These are phyloP conservation scores for Poliocrania exsul DNA, from an alignment of 2,797 vertebrate genomes.

Conservation along the genomic window DNA sequence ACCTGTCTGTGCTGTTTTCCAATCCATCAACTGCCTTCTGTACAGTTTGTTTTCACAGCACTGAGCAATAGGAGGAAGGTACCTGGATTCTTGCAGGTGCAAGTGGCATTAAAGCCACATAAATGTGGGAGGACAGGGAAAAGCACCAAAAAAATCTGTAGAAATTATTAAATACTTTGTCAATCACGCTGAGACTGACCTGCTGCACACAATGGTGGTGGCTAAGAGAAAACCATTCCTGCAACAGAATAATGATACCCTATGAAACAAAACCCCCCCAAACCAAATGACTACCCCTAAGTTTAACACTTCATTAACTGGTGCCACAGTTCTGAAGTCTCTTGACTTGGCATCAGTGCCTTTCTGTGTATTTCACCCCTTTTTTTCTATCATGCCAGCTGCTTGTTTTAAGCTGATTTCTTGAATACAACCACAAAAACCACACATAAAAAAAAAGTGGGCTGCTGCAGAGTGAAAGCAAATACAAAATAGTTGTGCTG, in stretches of 20 bases:
- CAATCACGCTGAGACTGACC: background rate
- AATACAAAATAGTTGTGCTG: background rate
- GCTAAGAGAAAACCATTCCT: background rate
- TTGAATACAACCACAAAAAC: background rate
- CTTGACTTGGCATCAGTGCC: background rate
- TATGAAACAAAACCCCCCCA: background rate
- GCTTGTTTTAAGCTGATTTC: background rate
- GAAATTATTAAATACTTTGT: background rate
- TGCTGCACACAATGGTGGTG: background rate
- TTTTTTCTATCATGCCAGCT: background rate
- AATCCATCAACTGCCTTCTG: background rate
- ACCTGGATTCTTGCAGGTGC: background rate
- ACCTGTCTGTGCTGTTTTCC: background rate
- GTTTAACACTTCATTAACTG: background rate
- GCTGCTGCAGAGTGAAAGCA: background rate
- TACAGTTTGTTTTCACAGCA: background rate
- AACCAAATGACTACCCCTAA: background rate
- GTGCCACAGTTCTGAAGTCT: background rate
- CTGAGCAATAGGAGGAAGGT: background rate
- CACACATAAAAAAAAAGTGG: no score
- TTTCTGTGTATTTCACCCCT: background rate
- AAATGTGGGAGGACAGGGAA: rapidly evolving
- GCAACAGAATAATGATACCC: background rate
- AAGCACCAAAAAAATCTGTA: rapidly evolving
- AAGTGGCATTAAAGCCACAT: background rate